phyloP scores from a whole-genome alignment of 30 jellyfish, hydroid and myxozoan genomes.

The Haliclystus octoradiatus region DNA sequence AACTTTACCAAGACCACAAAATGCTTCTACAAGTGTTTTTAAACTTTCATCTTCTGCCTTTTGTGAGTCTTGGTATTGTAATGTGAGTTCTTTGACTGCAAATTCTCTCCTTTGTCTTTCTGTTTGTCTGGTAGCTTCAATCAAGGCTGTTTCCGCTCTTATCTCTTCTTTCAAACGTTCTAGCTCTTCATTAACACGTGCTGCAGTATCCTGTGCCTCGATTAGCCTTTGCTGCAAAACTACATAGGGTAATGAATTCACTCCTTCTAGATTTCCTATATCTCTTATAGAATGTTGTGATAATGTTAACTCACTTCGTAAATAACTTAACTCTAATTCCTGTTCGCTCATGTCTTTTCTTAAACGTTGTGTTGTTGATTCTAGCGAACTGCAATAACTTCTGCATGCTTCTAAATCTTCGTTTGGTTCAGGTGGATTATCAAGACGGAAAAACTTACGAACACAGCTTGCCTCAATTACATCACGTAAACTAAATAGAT shows the following conservation, averaged over 20 bases:
- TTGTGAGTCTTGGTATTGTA: constrained; percentile 20
- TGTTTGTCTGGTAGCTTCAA: constrained; percentile 28
- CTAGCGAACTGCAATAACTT: constrained; percentile 36
- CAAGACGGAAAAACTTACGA: constrained; percentile 57
- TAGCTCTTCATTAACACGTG: constrained; percentile 38
- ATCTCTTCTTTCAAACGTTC: constrained; percentile 41
- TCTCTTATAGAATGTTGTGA: constrained; percentile 11
- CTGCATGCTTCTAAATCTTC: constrained; percentile 21
- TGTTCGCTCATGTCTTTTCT: constrained; percentile 45
- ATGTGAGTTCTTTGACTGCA: constrained; percentile 30
- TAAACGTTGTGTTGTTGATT: constrained; percentile 11
- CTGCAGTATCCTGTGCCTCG: constrained; percentile 44
- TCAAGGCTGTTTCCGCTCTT: constrained; percentile 46
- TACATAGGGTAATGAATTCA: constrained; percentile 15
- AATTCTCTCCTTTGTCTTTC: constrained; percentile 54
- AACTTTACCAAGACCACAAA: constrained; percentile 44
- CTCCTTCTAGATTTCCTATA: neutral
- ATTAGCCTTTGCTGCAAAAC: constrained; percentile 44
- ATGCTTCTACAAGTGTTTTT: constrained; percentile 32
- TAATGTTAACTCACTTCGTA: constrained; percentile 42
- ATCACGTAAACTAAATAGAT: constrained; percentile 36
- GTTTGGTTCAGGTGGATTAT: constrained; percentile 80
- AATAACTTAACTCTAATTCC: constrained; percentile 39
- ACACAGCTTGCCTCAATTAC: constrained; percentile 34
- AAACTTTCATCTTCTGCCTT: constrained; percentile 27